Evolutionary conservation across 2,888 invertebrate species (phyloP), one percentile per base, ranked within the genome.

Genomic region (Melieria crassipennis): DNA sequence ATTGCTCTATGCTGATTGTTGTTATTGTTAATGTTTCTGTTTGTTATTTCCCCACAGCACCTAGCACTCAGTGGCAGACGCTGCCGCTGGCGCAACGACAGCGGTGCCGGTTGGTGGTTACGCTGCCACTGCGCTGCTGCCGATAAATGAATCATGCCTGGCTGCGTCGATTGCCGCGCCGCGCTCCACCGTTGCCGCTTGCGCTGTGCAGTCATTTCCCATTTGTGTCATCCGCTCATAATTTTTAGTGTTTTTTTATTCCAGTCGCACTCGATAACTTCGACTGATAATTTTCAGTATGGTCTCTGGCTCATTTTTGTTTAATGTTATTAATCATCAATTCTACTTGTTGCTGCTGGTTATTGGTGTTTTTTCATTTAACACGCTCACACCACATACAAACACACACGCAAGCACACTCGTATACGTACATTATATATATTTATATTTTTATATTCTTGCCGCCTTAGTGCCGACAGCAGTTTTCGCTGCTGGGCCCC

Each of bases 201-300:
- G 30, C 30, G 30, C 30, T 30, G 30, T 30, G n/a, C 47, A n/a
- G 46, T 7, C 13, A 61, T 66, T 9, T 11, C 13, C 56, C 16
- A 47, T 47, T 45, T 58, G 16, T 45, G 7, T 43, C 56, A 45
- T 64, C 11, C 7, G 7, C 57, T 10, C 47, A 45, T n/a, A n/a
- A 48, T 58, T 30, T 46, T 13, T 56, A 43, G 46, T 65, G 57
- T 56, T 7, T 66, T n/a, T 56, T 7, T 66, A 58, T 66, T 47
- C 48, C 66, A 52, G 60, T 48, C 50, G 45, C 61, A 67, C 60
- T 67, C 61, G 60, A 50, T 67, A 67, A 66, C 60, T 67, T 60
- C 48, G 6, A 45, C 60, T 60, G 67, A 67, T 67, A 67, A 67
- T 61, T 67, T 67, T 16, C 10, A 55, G 43, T 16, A 11, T 48